phyloP scores from a whole-genome alignment of 1,140 invertebrate genomes.

The Psilanteris sp. region DNA sequence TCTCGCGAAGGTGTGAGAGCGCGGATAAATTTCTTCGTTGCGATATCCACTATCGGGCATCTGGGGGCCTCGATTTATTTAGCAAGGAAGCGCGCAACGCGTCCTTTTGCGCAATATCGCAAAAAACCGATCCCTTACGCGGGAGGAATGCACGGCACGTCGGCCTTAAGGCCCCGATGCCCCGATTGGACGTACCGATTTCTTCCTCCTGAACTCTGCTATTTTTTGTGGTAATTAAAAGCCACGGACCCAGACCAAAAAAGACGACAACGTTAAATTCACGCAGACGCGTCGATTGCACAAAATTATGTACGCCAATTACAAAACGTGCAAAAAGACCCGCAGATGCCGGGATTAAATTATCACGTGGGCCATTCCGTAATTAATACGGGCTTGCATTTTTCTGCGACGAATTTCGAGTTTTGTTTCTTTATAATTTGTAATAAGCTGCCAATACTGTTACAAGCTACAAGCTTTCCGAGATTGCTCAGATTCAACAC shows the following conservation, averaged over 20 bases:
- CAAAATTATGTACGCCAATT: conserved; percentile 54
- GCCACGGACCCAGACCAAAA: conserved; percentile 40
- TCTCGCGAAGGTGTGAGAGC: conserved; percentile 52
- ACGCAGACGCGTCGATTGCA: conserved; percentile 49
- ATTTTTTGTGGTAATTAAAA: conserved; percentile 55
- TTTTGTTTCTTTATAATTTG: conserved; percentile 3
- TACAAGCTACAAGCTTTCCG: neutral
- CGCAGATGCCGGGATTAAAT: conserved; percentile 45
- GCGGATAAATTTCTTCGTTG: conserved; percentile 64
- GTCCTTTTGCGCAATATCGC: conserved; percentile 64
- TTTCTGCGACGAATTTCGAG: conserved; percentile 20
- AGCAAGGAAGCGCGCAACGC: conserved; percentile 59
- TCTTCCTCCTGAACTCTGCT: conserved; percentile 39
- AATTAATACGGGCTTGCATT: conserved; percentile 42
- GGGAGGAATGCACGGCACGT: conserved; percentile 66
- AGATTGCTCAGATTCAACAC: conserved; percentile 5
- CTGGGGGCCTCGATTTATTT: conserved; percentile 71
- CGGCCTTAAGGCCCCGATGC: conserved; percentile 13
- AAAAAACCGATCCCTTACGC: conserved; percentile 57
- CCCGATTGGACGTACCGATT: conserved; percentile 46
- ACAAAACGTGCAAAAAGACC: conserved; percentile 37
- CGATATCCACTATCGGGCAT: conserved; percentile 69
- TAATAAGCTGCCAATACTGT: conserved; percentile 12
- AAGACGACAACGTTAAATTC: conserved; percentile 29
- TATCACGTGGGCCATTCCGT: conserved; percentile 46